Conservation (phyloP, 1,140 invertebrate species). For the Adoxophyes honmai region DNA sequence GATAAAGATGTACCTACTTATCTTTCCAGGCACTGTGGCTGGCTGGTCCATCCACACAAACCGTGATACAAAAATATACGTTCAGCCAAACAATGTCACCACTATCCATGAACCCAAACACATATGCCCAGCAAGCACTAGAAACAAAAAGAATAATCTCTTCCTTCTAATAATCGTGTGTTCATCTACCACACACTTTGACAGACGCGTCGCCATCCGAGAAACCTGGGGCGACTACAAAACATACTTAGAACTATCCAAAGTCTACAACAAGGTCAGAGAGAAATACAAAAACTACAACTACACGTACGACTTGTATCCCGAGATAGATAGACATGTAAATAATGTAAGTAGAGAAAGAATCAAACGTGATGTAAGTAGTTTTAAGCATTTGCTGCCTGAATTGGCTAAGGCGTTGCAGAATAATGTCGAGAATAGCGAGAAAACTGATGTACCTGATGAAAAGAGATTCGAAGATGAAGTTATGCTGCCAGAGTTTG, state of each 20-base stretch:
- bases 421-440: slow-evolving; percentile 37
- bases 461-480: slow-evolving; percentile 59
- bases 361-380: slow-evolving; percentile 44
- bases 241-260: slow-evolving; percentile 65
- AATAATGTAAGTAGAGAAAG: slow-evolving; percentile 35
- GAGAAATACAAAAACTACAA: slow-evolving; percentile 60
- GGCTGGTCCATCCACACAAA: slow-evolving; percentile 87
- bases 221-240: slow-evolving; percentile 88
- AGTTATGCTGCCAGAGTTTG: slow-evolving; percentile 54
- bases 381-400: slow-evolving; percentile 44
- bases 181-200: slow-evolving; percentile 83
- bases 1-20: slow-evolving; percentile 1
- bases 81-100: slow-evolving; percentile 83
- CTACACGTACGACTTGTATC: slow-evolving; percentile 54
- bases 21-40: slow-evolving; percentile 78
- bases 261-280: slow-evolving; percentile 39
- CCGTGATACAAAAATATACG: slow-evolving; percentile 83
- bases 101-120: slow-evolving; percentile 80
- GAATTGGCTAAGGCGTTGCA: slow-evolving; percentile 52
- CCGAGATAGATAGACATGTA: slow-evolving; percentile 25
- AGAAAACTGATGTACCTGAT: slow-evolving; percentile 38
- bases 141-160: slow-evolving; percentile 46
- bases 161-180: slow-evolving; percentile 86
- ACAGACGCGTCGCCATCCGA: slow-evolving; percentile 83
- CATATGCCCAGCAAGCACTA: slow-evolving; percentile 75